Base-by-base conservation (phyloP, 2,113 vertebrate species). In the Passerina amoena region DNA sequence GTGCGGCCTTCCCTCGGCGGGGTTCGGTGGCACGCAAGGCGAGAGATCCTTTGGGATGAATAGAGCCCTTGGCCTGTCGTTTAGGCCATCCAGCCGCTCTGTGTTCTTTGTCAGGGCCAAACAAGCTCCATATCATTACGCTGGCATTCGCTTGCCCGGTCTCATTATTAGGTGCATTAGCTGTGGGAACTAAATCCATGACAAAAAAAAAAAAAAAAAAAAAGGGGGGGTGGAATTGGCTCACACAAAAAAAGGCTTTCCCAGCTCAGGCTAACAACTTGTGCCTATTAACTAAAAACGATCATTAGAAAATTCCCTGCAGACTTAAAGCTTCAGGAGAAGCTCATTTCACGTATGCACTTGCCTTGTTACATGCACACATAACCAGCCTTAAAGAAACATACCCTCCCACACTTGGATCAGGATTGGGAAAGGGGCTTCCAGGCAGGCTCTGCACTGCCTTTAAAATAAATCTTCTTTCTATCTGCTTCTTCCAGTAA, bases 121-220 rank as follows among this genome's bases (percentile, higher is more conserved):
- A 96, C 96, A 97, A 96, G 94, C 97, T 97, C 95, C 91, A 51
- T 96, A 96, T 98, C 97, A 94, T 97, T 97, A 93, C 91, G 12
- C 92, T 73, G 92, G 94, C 96, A 92, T 89, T 96, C 8, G 48
- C 92, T 97, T 95, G 96, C 96, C 97, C 44, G 35, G 97, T 94
- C 97, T 98, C 97, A 98, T 98, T 98, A 98, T 97, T 88, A 96
- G 95, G 92, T 95, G 73, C 96, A 95, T 98, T 97, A 96, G 96
- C 96, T 98, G 98, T 98, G 98, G 97, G 97, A 98, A 98, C 96
- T 80, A 97, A 98, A 97, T 94, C 96, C 97, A 97, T 97, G 94
- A 97, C 72, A 96, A 84, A 97, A 97, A 96, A 95, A 97, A 47
- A 45, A 95, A 28, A 94, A 23, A 54, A 82, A 76, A 66, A 37